phyloP scores from a whole-genome alignment of 2,797 vertebrate genomes.

The Periophthalmus magnuspinnatus region DNA sequence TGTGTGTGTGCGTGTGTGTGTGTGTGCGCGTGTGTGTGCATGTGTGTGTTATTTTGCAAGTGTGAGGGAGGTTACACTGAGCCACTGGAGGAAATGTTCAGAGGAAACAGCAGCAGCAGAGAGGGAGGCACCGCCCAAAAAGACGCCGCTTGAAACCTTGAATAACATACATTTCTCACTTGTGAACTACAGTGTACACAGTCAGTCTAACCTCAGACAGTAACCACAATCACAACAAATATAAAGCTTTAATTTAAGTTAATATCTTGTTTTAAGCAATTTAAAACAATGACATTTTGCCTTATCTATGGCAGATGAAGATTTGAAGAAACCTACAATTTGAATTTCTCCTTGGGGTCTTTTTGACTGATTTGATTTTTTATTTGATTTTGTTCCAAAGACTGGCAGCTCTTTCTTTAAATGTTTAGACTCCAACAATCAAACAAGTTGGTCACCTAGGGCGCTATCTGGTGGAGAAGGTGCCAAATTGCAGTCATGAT shows the following conservation, averaged over 20 bases:
- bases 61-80: background rate
- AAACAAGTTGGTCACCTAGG: too few species aligned
- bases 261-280: background rate
- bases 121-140: constrained; percentile 46
- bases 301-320: background rate
- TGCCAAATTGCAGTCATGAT: too few species aligned
- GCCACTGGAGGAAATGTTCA: constrained; percentile 45
- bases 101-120: constrained; percentile 49
- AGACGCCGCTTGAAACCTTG: background rate
- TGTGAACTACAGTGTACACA: background rate
- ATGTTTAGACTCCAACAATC: too few species aligned
- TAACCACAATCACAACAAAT: background rate
- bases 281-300: background rate
- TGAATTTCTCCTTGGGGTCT: too few species aligned
- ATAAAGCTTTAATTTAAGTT: background rate
- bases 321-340: too few species aligned
- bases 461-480: too few species aligned
- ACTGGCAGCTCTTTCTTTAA: background rate
- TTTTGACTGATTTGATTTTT: too few species aligned
- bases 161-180: background rate
- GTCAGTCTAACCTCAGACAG: background rate
- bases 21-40: constrained; percentile 9
- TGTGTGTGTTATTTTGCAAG: background rate
- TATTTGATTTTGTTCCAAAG: too few species aligned
- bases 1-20: constrained; percentile 6